Evolutionary conservation across 2,113 vertebrate species (phyloP), one percentile per base, ranked within the genome.

Genomic region (Speoplatyrhinus poulsoni): DNA sequence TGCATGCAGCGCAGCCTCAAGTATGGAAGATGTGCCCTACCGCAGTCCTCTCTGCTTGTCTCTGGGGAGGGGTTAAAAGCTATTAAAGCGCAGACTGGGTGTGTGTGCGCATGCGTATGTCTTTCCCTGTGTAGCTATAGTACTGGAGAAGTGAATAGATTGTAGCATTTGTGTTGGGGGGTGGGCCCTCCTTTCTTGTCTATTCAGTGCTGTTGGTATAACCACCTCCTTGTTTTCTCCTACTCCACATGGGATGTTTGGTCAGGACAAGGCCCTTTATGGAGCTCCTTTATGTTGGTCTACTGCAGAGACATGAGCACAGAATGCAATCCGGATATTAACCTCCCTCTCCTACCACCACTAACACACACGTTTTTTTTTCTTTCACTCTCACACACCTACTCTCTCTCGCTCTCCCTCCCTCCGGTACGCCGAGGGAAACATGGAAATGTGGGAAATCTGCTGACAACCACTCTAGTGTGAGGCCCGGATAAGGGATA

Each of bases 321-420:
- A 5, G 73, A 70, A 72, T 75, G 50, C 72, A 75, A 69, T 83
- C 67, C 59, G 64, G 70, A 81, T 77, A 89, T 79, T 77, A 79
- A 13, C 36, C 71, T 67, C 54, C 53, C 50, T 4, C 46, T 61
- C 63, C 71, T 15, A 69, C 61, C 52, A 58, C 46, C 67, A 67
- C 65, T 36, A 72, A 54, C 32, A n/a, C 64, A 76, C 36, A 16
- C 70, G 9, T 15, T 17, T 62, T 17, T 13, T 32, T 59, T 11
- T 57, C 9, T 26, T 9, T 57, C 19, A 0, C 19, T 19, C 65
- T 60, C 1, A 52, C 53, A 46, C 15, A 12, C 57, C 15, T 4
- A 11, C 33, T 13, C 57, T 33, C 13, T 33, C 46, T 54, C 41
- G 10, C 63, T 66, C 54, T 68, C 53, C 26, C 53, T 41, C 66